Evolutionary conservation across 2,888 invertebrate genomes (phyloP).

Genomic region (Rhagophthalmus giganteus): DNA sequence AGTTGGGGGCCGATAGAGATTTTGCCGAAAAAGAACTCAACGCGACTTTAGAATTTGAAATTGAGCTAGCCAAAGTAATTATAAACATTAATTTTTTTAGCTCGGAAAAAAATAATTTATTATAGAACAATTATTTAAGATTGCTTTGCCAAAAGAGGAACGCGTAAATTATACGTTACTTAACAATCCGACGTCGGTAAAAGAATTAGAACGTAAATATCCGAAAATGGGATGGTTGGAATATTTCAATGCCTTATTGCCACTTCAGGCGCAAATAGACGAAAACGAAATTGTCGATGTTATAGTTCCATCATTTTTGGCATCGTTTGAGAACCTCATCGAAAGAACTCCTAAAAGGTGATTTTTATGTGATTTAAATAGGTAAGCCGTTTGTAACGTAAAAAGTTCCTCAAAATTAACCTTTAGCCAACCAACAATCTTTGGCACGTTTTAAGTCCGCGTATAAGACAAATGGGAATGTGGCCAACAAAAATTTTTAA

Average conservation of each 20-base stretch:
- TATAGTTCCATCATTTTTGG: slow-evolving; percentile 55
- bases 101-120: no score
- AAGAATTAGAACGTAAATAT: slow-evolving; percentile 54
- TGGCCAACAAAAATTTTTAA: no score
- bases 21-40: slow-evolving; percentile 71
- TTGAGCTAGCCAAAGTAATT: slow-evolving; percentile 82
- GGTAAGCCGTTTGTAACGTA: background rate
- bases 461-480: no score
- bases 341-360: slow-evolving; percentile 32
- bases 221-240: slow-evolving; percentile 53
- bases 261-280: slow-evolving; percentile 39
- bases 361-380: no score
- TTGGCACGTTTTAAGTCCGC: no score
- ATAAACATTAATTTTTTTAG: slow-evolving; percentile 35
- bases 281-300: slow-evolving; percentile 57
- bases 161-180: slow-evolving; percentile 23
- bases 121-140: slow-evolving; percentile 20
- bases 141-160: slow-evolving; percentile 37
- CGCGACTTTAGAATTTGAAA: slow-evolving; percentile 85
- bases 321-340: slow-evolving; percentile 44
- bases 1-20: slow-evolving; percentile 79
- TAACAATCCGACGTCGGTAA: slow-evolving; percentile 58
- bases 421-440: no score
- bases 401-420: no score
- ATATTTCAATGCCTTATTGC: slow-evolving; percentile 56